These are phyloP conservation scores for Pyrrhosoma nymphula DNA, from an alignment of 2,888 invertebrate species.

Conservation along the genomic window DNA sequence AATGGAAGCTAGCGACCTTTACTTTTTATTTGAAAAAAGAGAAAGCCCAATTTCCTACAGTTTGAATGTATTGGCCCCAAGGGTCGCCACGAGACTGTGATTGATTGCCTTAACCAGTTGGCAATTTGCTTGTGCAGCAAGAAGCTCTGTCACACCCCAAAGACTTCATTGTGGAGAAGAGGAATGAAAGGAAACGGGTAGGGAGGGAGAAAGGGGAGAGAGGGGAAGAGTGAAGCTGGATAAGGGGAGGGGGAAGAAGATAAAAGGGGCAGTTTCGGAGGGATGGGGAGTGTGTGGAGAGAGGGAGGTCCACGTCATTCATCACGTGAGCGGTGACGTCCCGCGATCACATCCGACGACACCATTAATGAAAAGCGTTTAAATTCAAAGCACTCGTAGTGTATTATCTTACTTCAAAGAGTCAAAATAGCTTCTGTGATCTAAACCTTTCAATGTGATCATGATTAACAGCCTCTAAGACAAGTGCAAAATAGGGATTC, in stretches of 20 bases:
- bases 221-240: background rate
- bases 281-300: background rate
- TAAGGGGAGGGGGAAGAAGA: background rate
- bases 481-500: background rate
- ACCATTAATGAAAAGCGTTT: background rate
- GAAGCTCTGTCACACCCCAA: slow-evolving; percentile 20
- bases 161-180: slow-evolving; percentile 17
- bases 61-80: background rate
- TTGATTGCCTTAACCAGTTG: slow-evolving; percentile 32
- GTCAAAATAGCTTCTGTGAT: background rate
- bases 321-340: slow-evolving; percentile 13
- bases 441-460: background rate
- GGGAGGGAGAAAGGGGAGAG: background rate
- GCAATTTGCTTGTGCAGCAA: slow-evolving; percentile 19
- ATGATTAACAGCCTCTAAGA: background rate
- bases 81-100: background rate
- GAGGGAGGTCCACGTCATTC: background rate
- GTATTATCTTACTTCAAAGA: background rate
- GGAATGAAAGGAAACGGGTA: background rate
- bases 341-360: slow-evolving; percentile 26
- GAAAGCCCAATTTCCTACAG: background rate
- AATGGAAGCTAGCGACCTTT: background rate
- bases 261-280: background rate
- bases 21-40: background rate
- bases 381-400: background rate